These are phyloP conservation scores for Propsilocerus akamusi DNA, from an alignment of 1,140 invertebrate species.

Conservation along the genomic window DNA sequence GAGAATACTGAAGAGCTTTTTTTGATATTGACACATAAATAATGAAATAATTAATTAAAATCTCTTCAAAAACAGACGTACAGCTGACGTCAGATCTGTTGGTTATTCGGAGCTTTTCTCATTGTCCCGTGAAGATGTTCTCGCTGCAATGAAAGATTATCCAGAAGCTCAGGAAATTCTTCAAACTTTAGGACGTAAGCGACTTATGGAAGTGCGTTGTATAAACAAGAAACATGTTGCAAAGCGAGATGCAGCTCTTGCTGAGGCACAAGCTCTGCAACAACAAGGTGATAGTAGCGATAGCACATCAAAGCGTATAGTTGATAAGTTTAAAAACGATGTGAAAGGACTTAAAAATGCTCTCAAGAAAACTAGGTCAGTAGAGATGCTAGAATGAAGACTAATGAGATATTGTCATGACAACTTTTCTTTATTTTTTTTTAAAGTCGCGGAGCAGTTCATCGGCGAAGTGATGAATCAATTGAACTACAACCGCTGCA, in stretches of 20 bases:
- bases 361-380: constrained; percentile 36
- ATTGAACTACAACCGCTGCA: constrained; percentile 45
- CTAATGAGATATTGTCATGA: neutral
- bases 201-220: constrained; percentile 62
- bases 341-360: constrained; percentile 55
- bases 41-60: neutral
- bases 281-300: constrained; percentile 28
- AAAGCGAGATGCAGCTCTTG: constrained; percentile 14
- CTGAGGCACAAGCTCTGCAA: constrained; percentile 13
- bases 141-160: constrained; percentile 90
- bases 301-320: constrained; percentile 50
- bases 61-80: constrained; percentile 43
- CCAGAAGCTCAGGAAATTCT: constrained; percentile 90
- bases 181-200: constrained; percentile 66
- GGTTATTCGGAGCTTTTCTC: constrained; percentile 93
- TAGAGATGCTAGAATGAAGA: neutral
- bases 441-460: constrained; percentile 6
- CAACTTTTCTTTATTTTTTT: neutral
- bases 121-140: constrained; percentile 82
- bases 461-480: constrained; percentile 36
- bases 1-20: constrained; percentile 26
- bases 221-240: constrained; percentile 24
- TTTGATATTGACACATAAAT: neutral
- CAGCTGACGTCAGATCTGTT: constrained; percentile 87
- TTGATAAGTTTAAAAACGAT: constrained; percentile 62